Conservation (phyloP, 2,113 vertebrate species). For the Cheirogaleus medius region DNA sequence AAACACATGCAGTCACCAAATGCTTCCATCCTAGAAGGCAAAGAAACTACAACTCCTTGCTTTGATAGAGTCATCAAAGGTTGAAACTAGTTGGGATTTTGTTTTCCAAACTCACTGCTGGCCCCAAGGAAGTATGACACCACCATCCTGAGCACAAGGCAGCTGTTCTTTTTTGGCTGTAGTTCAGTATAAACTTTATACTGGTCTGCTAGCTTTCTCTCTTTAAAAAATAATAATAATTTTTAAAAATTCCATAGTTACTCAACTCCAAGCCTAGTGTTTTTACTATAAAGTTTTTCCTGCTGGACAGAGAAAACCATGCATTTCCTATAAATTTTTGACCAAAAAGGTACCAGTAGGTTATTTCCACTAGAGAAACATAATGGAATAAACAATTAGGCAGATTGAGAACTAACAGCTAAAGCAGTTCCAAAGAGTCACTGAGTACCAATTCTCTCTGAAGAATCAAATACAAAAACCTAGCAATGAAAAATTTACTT, state of each 20-base stretch:
- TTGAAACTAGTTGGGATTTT: conserved; percentile 68
- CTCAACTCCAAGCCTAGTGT: background rate
- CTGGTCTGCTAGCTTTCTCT: conserved; percentile 70
- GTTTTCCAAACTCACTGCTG: conserved; percentile 66
- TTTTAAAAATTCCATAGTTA: background rate
- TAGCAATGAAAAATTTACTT: background rate
- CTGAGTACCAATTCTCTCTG: background rate
- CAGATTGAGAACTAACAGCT: background rate
- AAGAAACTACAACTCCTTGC: conserved; percentile 21
- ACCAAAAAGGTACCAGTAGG: conserved; percentile 1
- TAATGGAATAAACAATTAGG: background rate
- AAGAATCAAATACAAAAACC: background rate
- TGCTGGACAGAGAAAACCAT: conserved; percentile 67
- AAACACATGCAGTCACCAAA: background rate
- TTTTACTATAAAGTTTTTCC: conserved; percentile 63
- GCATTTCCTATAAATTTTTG: conserved; percentile 61
- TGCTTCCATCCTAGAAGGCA: conserved; percentile 24
- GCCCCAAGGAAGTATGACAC: conserved; percentile 72
- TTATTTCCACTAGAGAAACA: background rate
- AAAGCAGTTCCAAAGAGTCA: background rate
- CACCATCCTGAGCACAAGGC: conserved; percentile 60
- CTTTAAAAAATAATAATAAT: conserved; percentile 59
- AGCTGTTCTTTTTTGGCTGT: conserved; percentile 82
- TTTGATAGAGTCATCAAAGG: conserved; percentile 66
- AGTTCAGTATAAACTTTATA: conserved; percentile 75